These are phyloP conservation scores for Eubasilissa splendida DNA, from an alignment of 2,888 invertebrate genomes.

Conservation along the genomic window DNA sequence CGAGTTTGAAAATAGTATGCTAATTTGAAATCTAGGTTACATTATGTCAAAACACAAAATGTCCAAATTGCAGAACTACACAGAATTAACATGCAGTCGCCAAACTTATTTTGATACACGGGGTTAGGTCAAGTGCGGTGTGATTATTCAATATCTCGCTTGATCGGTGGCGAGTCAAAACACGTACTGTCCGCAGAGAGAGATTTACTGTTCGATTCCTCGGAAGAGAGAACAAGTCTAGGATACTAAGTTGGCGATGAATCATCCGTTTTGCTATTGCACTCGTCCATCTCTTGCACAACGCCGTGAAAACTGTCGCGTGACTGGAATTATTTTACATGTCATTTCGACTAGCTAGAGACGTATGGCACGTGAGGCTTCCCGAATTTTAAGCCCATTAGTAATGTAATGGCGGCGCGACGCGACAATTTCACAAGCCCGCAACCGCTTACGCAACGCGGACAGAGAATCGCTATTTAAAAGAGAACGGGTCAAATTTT, in stretches of 20 bases:
- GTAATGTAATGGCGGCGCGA: not conserved
- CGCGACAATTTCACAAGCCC: not conserved
- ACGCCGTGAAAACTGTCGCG: not conserved
- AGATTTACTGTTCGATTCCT: constrained; percentile 19
- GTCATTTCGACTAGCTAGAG: not conserved
- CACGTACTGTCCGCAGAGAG: not conserved
- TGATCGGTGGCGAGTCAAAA: no score
- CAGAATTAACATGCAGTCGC: no score
- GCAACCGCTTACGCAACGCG: no score
- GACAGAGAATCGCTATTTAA: no score
- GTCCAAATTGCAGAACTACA: no score
- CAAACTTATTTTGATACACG: no score
- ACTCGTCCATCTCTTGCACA: not conserved
- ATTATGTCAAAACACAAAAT: no score
- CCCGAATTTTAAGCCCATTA: constrained; percentile 18
- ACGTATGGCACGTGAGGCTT: not conserved
- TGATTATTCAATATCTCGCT: no score
- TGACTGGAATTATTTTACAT: constrained; percentile 25
- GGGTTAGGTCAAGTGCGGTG: no score
- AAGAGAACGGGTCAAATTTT: no score
- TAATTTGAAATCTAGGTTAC: no score
- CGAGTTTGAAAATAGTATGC: no score
- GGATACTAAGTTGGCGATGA: constrained; percentile 18
- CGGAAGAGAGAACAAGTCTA: constrained; percentile 5
- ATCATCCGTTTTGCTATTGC: not conserved